Percentiles rank a stretch among this genome's conserved stretches.
phyloP scores from a whole-genome alignment of 2,797 vertebrate genomes.

The Lithobates pipiens region DNA sequence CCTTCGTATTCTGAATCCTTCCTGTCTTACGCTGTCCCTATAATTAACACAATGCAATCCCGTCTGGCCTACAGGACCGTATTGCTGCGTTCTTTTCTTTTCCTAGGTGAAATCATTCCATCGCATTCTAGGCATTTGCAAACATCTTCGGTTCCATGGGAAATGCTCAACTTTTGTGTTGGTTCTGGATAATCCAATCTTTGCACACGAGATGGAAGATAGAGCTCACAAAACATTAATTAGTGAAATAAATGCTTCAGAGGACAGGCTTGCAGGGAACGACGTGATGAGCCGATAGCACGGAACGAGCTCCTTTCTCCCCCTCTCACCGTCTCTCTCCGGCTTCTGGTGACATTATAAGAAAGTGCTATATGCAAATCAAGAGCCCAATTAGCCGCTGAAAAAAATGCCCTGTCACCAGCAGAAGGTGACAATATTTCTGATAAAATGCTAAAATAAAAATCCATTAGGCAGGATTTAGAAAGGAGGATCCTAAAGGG shows the following conservation, averaged over 20 bases:
- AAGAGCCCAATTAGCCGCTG: slow-evolving; percentile 33
- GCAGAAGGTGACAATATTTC: slow-evolving; percentile 14
- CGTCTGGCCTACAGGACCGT: slow-evolving; percentile 25
- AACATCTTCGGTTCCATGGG: slow-evolving; percentile 43
- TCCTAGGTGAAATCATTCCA: slow-evolving; percentile 40
- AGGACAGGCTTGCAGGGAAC: slow-evolving; percentile 39
- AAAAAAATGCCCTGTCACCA: slow-evolving; percentile 16
- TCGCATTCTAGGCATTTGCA: slow-evolving; percentile 29
- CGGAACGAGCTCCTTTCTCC: background rate
- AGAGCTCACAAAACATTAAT: slow-evolving; percentile 48
- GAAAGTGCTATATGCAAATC: slow-evolving; percentile 45
- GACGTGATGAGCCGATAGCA: slow-evolving; percentile 29
- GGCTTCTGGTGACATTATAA: slow-evolving; percentile 18
- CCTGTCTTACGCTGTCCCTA: background rate
- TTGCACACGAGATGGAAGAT: slow-evolving; percentile 41
- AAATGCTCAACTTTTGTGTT: slow-evolving; percentile 45
- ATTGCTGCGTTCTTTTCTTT: background rate
- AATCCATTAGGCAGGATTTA: background rate
- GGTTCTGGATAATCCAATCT: slow-evolving; percentile 42
- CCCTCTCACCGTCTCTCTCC: background rate
- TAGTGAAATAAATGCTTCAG: slow-evolving; percentile 42
- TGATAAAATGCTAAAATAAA: slow-evolving; percentile 2
- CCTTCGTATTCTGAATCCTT: slow-evolving; percentile 16
- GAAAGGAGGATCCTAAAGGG: background rate
- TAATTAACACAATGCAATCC: slow-evolving; percentile 50